Percentiles rank a stretch among this genome's conserved stretches.
Conservation (phyloP, 2,797 vertebrate genomes). For the Leuciscus waleckii region DNA sequence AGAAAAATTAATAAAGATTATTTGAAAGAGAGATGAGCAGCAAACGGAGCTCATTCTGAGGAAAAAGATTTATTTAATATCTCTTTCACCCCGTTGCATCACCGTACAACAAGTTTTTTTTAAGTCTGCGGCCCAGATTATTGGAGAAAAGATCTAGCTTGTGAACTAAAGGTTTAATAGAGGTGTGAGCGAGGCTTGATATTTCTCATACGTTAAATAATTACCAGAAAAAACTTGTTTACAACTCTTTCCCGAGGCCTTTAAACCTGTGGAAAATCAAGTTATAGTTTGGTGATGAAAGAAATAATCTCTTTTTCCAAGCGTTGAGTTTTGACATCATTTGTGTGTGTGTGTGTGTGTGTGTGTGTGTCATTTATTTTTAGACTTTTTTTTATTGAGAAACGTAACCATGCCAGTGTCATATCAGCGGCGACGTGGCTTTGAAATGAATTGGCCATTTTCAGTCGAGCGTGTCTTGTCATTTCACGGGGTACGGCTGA, state of each 20-base stretch:
- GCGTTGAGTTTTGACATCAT: constrained; percentile 5
- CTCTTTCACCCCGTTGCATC: constrained; percentile 75
- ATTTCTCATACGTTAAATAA: neutral
- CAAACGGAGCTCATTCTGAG: constrained; percentile 50
- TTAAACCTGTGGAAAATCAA: constrained; percentile 28
- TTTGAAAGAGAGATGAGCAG: constrained; percentile 47
- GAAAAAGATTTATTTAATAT: constrained; percentile 67
- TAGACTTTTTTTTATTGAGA: constrained; percentile 34
- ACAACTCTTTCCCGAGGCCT: neutral
- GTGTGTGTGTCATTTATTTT: constrained; percentile 34
- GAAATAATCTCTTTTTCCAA: constrained; percentile 40
- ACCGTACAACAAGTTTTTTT: constrained; percentile 57
- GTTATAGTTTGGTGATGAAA: constrained; percentile 36
- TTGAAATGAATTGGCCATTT: constrained; percentile 46
- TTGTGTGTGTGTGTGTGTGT: too few relatives aligned
- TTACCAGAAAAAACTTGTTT: constrained; percentile 9
- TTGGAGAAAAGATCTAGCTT: constrained; percentile 26
- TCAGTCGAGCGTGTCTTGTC: constrained; percentile 35
- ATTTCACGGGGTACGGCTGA: constrained; percentile 24
- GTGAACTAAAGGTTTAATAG: constrained; percentile 48
- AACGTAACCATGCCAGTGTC: constrained; percentile 42
- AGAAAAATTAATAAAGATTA: constrained; percentile 63
- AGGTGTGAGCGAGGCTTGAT: constrained; percentile 7
- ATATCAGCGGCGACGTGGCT: constrained; percentile 58
- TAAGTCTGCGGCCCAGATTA: constrained; percentile 50